Conservation (phyloP, 1,140 invertebrate genomes). For the Papilio xuthus region DNA sequence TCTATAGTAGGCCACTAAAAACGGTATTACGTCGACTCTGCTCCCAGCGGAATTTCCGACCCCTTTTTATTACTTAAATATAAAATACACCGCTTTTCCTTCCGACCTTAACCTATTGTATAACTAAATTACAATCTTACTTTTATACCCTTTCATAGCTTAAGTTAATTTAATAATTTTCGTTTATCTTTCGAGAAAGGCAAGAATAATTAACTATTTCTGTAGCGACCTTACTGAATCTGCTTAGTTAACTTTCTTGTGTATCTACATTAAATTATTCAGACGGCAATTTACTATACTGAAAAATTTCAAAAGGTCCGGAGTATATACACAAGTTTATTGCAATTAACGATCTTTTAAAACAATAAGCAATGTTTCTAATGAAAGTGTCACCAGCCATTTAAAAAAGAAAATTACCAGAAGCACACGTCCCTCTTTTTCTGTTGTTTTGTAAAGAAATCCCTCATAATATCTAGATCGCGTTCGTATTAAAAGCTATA, state of each 20-base stretch:
- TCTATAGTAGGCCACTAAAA: too few species aligned
- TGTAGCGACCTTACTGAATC: background rate
- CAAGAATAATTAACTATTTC: background rate
- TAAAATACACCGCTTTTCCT: slow-evolving; percentile 19
- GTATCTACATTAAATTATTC: background rate
- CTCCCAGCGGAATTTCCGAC: slow-evolving; percentile 19
- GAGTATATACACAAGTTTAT: too few species aligned
- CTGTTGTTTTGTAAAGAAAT: too few species aligned
- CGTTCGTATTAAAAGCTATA: too few species aligned
- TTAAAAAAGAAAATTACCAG: too few species aligned
- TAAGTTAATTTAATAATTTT: slow-evolving; percentile 18
- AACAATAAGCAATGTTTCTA: too few species aligned
- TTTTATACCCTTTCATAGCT: background rate
- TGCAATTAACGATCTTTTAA: too few species aligned
- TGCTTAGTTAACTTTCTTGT: background rate
- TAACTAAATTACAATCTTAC: slow-evolving; percentile 4
- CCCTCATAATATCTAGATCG: too few species aligned
- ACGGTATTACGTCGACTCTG: background rate
- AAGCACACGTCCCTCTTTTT: too few species aligned
- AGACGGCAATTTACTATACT: background rate
- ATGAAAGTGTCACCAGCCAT: too few species aligned
- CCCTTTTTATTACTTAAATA: slow-evolving; percentile 21
- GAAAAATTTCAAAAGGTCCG: too few species aligned
- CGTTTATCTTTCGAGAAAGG: background rate
- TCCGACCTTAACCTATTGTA: slow-evolving; percentile 19